A percentile compares a stretch with the other conserved stretches of the same genome.
Conservation (phyloP, 2,888 invertebrate genomes). For the Shargacucullia verbasci region DNA sequence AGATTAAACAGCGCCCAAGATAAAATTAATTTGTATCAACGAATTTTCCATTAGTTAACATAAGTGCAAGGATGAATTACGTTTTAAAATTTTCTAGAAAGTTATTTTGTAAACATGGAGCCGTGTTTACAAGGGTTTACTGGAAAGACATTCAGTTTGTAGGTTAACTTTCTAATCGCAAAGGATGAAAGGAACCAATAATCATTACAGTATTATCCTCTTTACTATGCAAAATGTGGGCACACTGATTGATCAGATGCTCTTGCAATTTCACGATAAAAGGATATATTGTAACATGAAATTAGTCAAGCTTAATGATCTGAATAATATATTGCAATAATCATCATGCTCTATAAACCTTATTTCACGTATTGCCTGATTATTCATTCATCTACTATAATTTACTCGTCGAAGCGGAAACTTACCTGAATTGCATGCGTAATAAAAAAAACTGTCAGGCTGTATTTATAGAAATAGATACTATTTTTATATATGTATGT, state of each 20-base stretch:
- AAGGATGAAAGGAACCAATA: too few species aligned
- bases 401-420: constrained; percentile 30
- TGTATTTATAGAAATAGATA: constrained; percentile 1
- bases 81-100: too few species aligned
- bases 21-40: too few species aligned
- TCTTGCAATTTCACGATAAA: constrained; percentile 19
- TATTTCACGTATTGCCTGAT: constrained; percentile 9
- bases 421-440: constrained; percentile 18
- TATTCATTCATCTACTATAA: constrained; percentile 24
- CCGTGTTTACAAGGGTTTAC: too few species aligned
- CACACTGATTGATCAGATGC: constrained; percentile 7
- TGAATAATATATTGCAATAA: constrained; percentile 33
- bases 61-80: too few species aligned
- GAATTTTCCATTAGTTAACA: too few species aligned
- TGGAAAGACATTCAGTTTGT: too few species aligned
- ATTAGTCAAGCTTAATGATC: constrained; percentile 29
- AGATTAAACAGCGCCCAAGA: too few species aligned
- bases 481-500: constrained; percentile 4
- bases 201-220: too few species aligned
- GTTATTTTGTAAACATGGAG: too few species aligned
- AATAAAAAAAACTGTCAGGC: constrained; percentile 6
- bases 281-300: constrained; percentile 19
- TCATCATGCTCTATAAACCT: constrained; percentile 35
- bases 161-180: too few species aligned
- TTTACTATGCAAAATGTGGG: constrained; percentile 3